Evolutionary conservation across 2,113 vertebrate genomes (phyloP).

Genomic region (Zosterops borbonicus): DNA sequence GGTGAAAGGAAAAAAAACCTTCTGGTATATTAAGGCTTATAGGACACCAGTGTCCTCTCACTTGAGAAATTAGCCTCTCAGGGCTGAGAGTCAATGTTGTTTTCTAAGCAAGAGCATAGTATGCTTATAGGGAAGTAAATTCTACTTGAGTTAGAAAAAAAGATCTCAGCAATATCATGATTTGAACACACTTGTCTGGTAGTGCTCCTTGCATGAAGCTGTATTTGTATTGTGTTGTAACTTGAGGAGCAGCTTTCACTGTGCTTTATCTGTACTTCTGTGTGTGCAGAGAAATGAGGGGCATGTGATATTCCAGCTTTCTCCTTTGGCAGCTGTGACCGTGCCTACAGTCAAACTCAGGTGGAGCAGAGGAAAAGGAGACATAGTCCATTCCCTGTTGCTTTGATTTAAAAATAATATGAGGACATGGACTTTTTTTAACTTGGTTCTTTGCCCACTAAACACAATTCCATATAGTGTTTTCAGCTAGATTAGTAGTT

Average conservation of each 20-base stretch:
- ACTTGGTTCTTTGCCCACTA: background rate
- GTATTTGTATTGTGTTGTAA: background rate
- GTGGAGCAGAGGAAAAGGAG: background rate
- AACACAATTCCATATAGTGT: background rate
- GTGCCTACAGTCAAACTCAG: background rate
- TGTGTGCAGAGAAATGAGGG: background rate
- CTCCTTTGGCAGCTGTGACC: accelerated
- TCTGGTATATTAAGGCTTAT: accelerated
- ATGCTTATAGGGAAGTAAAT: background rate
- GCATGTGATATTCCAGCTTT: accelerated
- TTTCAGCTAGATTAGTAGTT: background rate
- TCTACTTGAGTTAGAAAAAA: background rate
- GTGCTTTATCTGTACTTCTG: background rate
- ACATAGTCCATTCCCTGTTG: background rate
- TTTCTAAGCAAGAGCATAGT: background rate
- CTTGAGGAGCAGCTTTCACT: background rate
- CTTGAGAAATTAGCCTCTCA: background rate
- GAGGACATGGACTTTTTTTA: background rate
- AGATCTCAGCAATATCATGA: background rate
- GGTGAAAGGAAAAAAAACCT: background rate
- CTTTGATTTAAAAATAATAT: background rate
- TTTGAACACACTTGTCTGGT: background rate
- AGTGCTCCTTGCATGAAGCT: background rate
- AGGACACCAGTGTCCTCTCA: background rate
- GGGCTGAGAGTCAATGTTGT: background rate